Evolutionary conservation across 2,797 vertebrate genomes (phyloP), one percentile per base, ranked within the genome.

Genomic region (Amblyopsis hoosieri): DNA sequence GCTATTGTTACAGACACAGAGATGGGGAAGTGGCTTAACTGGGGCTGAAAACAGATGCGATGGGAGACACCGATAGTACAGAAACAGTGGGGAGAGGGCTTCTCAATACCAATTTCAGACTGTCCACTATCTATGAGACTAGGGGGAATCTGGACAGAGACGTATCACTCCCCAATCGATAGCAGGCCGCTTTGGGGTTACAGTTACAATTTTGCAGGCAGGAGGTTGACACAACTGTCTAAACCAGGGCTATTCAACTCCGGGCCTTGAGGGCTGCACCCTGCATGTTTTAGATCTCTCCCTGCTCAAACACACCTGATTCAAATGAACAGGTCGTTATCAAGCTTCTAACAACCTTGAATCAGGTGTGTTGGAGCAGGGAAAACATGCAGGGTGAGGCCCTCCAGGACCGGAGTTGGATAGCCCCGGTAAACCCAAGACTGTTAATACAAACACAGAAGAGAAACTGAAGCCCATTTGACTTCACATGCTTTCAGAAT

Each of bases 91-190:
- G 48, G n/a, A 29, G 15, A 49, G 45, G 37, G 37, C 42, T 17
- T 47, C 23, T 64, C 55, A 64, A 51, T 51, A 59, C 29, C 46
- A 37, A 55, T 54, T 47, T 54, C 12, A 62, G 33, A 61, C 33
- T 50, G 29, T 14, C 51, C 31, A 12, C 51, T 45, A 50, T 58
- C 57, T 61, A 47, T 47, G 54, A 57, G 54, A 48, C 59, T 51
- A 42, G 23, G 53, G n/a, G 37, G 29, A 29, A 13, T 42, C 60
- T 31, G 60, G 45, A 55, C 57, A 33, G 57, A 61, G 49, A 50
- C 13, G 31, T 64, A 73, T 73, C 61, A 45, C 29, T 70, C 50
- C 54, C 37, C 19, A 14, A 65, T 66, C 57, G 7, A 58, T 57
- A n/a, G 23, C 42, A n/a, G 57, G 56, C 64, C 54, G 64, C 42